Percentiles rank a stretch among this genome's conserved stretches.
Conservation (phyloP, 2,113 vertebrate genomes). For the Ursus arctos region DNA sequence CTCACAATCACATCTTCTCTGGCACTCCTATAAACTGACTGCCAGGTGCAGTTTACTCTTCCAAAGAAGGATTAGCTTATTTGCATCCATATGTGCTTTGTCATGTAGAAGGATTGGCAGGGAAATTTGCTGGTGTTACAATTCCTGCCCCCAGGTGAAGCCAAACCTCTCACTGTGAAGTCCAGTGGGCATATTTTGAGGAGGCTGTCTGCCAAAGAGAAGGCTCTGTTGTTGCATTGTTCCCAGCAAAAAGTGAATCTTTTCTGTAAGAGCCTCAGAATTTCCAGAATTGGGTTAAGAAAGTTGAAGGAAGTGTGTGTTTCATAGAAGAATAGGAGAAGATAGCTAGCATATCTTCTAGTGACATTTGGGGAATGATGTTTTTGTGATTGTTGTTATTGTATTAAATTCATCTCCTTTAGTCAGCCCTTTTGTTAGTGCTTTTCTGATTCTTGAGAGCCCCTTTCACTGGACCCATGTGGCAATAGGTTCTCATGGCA, state of each 20-base stretch:
- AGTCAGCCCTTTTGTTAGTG: not conserved
- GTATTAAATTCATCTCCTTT: not conserved
- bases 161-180: slow-evolving; percentile 67
- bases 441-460: not conserved
- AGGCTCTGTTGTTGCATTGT: not conserved
- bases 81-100: slow-evolving; percentile 73
- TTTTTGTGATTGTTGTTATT: not conserved
- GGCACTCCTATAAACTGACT: slow-evolving; percentile 47
- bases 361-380: not conserved
- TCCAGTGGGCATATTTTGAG: slow-evolving; percentile 71
- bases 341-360: not conserved
- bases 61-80: slow-evolving; percentile 74
- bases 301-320: not conserved
- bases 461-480: not conserved
- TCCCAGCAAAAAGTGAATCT: not conserved
- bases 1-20: slow-evolving; percentile 67
- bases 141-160: slow-evolving; percentile 58
- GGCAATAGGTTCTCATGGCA: not conserved
- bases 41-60: slow-evolving; percentile 76
- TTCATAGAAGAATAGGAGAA: slow-evolving; percentile 34
- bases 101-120: slow-evolving; percentile 78
- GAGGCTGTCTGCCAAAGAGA: slow-evolving; percentile 52
- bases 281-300: slow-evolving; percentile 36
- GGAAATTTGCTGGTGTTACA: slow-evolving; percentile 61
- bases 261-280: slow-evolving; percentile 20